phyloP scores from a whole-genome alignment of 1,140 invertebrate species.

The Drosophila willistoni region DNA sequence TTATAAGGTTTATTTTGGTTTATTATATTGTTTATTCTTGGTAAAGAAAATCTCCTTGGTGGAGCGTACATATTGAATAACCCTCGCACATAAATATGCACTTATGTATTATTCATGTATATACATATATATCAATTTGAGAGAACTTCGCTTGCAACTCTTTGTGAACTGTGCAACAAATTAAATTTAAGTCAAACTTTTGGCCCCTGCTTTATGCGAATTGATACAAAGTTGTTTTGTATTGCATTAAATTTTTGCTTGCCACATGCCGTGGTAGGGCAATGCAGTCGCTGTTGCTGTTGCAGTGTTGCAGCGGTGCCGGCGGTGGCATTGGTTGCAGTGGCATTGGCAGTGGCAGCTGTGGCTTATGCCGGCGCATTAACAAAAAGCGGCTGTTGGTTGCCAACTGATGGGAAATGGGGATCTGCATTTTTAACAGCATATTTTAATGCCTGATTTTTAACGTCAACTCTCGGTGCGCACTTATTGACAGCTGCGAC shows the following conservation, averaged over 20 bases:
- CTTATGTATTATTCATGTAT: conserved; percentile 8
- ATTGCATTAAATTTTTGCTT: conserved; percentile 66
- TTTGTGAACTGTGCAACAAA: conserved; percentile 48
- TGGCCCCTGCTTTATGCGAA: conserved; percentile 31
- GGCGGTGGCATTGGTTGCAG: conserved; percentile 13
- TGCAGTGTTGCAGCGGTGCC: neutral
- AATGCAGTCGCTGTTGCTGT: conserved; percentile 14
- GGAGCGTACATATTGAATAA: neutral
- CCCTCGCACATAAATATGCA: conserved; percentile 27
- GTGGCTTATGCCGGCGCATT: conserved; percentile 74
- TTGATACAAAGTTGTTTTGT: conserved; percentile 60
- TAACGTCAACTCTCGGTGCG: conserved; percentile 69
- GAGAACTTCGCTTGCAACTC: conserved; percentile 19
- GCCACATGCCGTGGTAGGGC: conserved; percentile 48
- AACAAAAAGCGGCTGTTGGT: conserved; percentile 43
- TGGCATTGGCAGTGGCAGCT: conserved; percentile 43
- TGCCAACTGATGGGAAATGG: conserved; percentile 13
- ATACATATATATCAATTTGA: conserved; percentile 10
- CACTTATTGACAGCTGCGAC: conserved; percentile 79
- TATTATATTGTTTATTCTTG: too few relatives aligned
- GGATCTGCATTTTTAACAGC: conserved; percentile 77
- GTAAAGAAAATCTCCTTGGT: too few relatives aligned
- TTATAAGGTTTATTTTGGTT: too few relatives aligned
- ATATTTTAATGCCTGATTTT: conserved; percentile 81
- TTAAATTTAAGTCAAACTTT: conserved; percentile 51